These are phyloP conservation scores for Sphaeramia orbicularis DNA, from an alignment of 2,797 vertebrate genomes.

Conservation along the genomic window DNA sequence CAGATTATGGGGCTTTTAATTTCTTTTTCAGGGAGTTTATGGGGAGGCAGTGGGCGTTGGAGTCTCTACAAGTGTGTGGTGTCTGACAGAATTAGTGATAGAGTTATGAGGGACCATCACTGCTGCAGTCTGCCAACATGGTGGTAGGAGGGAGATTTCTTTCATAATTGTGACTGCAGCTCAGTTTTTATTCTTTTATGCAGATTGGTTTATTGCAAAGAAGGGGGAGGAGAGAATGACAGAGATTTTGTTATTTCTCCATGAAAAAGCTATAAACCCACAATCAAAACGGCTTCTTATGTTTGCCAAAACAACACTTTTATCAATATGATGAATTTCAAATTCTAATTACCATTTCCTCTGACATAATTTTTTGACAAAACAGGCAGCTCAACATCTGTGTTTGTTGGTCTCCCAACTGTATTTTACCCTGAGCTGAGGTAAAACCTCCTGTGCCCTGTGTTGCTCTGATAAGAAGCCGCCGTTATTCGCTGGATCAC, in stretches of 20 bases:
- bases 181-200: slow-evolving; percentile 24
- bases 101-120: slow-evolving; percentile 50
- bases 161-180: slow-evolving; percentile 34
- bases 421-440: slow-evolving; percentile 28
- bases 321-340: slow-evolving; percentile 38
- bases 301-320: slow-evolving; percentile 34
- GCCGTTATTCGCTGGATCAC: slow-evolving; percentile 24
- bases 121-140: slow-evolving; percentile 54
- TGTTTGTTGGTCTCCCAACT: slow-evolving; percentile 33
- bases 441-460: slow-evolving; percentile 48
- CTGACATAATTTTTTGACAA: slow-evolving; percentile 27
- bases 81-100: slow-evolving; percentile 53
- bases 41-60: background rate
- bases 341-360: slow-evolving; percentile 18
- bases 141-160: slow-evolving; percentile 48
- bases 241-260: slow-evolving; percentile 21
- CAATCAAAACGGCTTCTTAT: slow-evolving; percentile 9
- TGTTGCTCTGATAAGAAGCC: slow-evolving; percentile 57
- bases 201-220: slow-evolving; percentile 26
- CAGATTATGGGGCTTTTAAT: slow-evolving; percentile 51
- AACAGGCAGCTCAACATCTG: slow-evolving; percentile 35
- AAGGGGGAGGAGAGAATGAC: slow-evolving; percentile 15
- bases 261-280: slow-evolving; percentile 35
- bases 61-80: slow-evolving; percentile 37
- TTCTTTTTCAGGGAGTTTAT: slow-evolving; percentile 34